Evolutionary conservation across 2,113 vertebrate genomes (phyloP), one percentile per base, ranked within the genome.

Genomic region (Macaca nemestrina): DNA sequence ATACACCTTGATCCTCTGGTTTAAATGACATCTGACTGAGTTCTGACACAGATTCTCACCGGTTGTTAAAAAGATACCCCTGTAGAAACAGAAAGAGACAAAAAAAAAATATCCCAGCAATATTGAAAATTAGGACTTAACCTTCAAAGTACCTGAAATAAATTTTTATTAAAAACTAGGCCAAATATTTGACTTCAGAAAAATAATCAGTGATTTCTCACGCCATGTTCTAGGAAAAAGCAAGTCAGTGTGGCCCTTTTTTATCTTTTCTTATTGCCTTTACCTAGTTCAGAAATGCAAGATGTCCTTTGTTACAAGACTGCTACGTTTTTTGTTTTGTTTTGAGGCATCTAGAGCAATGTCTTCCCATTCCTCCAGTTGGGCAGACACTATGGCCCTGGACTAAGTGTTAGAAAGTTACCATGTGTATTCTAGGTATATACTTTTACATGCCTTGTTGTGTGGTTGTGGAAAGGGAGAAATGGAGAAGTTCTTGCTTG

Each of bases 381-480:
- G 27, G 5, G 0, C 30, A 32, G 80, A 67, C 2, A 18, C 2
- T 12, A 30, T 1, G 27, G 6, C 10, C 0, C 16, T 32, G 2
- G 30, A 13, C 13, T 32, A 25, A 50, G 45, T 8, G 32, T 11
- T 16, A 6, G 20, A 50, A 35, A 27, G 9, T 32, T 2, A 25
- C 6, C 10, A 0, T 18, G 40, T 32, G 18, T 10, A 16, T 85
- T 30, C 61, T 16, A 4, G 1, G 3, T 9, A 5, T 78, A 14
- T 57, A 0, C 17, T 45, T 23, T 27, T 2, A 25, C 2, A 3
- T 4, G 0, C 10, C 57, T n/a, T 17, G 4, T 8, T 22, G 22
- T 43, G 7, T 30, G 45, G 6, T 2, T 32, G 1, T 30, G 5
- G 10, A 72, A 6, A 1, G 3, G 10, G 3, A 6, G 12, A 45